Percentiles rank a stretch among this genome's conserved stretches.
These are phyloP conservation scores for Wasmannia auropunctata DNA, from an alignment of 1,140 invertebrate species.

Conservation along the genomic window DNA sequence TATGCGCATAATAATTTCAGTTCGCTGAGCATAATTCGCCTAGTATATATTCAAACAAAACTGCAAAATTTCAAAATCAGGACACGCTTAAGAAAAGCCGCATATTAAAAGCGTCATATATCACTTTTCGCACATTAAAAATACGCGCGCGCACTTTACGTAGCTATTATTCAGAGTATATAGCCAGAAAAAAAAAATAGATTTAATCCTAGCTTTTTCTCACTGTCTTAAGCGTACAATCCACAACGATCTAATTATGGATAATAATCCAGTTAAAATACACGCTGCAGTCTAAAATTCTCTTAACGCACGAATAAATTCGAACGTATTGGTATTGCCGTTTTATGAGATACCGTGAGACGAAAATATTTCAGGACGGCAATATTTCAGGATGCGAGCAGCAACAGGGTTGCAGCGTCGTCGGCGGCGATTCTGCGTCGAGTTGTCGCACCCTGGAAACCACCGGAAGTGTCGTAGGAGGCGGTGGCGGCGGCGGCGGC, in stretches of 20 bases:
- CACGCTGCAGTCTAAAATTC: background rate
- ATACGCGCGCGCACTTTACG: background rate
- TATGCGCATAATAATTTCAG: background rate
- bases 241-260: background rate
- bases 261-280: background rate
- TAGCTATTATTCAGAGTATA: background rate
- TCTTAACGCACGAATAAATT: background rate
- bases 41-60: background rate
- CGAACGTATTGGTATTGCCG: background rate
- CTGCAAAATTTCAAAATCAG: background rate
- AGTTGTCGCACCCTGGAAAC: conserved; percentile 78
- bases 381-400: conserved; percentile 78
- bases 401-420: conserved; percentile 74
- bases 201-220: background rate
- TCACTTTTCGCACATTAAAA: background rate
- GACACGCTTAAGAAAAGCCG: conserved; percentile 8
- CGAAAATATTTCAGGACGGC: background rate
- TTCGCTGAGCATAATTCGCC: background rate
- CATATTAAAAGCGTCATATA: background rate
- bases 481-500: conserved; percentile 68
- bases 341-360: background rate
- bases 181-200: background rate
- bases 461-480: conserved; percentile 66
- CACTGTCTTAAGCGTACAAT: background rate
- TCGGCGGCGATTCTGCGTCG: conserved; percentile 76